Percentiles rank a stretch among this genome's conserved stretches.
Evolutionary conservation across 1,140 invertebrate species (phyloP).

Genomic region (Lasaia peninsularis): DNA sequence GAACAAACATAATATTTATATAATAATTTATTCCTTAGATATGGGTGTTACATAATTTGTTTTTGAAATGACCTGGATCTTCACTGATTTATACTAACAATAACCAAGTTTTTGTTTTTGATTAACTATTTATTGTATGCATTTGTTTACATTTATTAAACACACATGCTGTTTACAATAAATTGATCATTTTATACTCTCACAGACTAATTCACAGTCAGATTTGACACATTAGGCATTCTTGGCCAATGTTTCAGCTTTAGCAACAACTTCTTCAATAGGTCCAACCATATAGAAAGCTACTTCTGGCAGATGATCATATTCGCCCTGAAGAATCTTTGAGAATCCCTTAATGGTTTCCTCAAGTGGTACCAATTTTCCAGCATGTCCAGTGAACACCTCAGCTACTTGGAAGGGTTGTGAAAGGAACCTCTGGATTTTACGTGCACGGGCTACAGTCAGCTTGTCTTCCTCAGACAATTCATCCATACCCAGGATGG

Average conservation of each 20-base stretch:
- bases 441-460: conserved; percentile 96
- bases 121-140: conserved; percentile 16
- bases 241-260: conserved; percentile 91
- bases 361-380: conserved; percentile 92
- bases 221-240: conserved; percentile 56
- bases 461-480: conserved; percentile 99
- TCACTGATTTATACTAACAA: background rate
- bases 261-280: conserved; percentile 96
- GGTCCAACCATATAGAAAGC: conserved; percentile 99
- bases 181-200: conserved; percentile 46
- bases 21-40: conserved; percentile 3
- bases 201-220: conserved; percentile 93
- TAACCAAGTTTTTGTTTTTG: background rate
- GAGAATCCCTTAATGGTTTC: conserved; percentile 91
- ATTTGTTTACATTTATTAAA: conserved; percentile 21
- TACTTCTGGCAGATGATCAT: conserved; percentile 97
- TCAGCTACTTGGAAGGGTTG: conserved; percentile 93
- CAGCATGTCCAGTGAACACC: conserved; percentile 83
- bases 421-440: conserved; percentile 98
- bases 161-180: conserved; percentile 62
- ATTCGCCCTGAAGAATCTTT: conserved; percentile 92
- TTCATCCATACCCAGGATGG: conserved; percentile 99
- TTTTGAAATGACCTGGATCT: background rate
- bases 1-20: too few species aligned
- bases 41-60: conserved; percentile 3